A percentile compares a stretch with the other conserved stretches of the same genome.
These are phyloP conservation scores for Parnassius smintheus DNA, from an alignment of 2,888 invertebrate genomes.

Conservation along the genomic window DNA sequence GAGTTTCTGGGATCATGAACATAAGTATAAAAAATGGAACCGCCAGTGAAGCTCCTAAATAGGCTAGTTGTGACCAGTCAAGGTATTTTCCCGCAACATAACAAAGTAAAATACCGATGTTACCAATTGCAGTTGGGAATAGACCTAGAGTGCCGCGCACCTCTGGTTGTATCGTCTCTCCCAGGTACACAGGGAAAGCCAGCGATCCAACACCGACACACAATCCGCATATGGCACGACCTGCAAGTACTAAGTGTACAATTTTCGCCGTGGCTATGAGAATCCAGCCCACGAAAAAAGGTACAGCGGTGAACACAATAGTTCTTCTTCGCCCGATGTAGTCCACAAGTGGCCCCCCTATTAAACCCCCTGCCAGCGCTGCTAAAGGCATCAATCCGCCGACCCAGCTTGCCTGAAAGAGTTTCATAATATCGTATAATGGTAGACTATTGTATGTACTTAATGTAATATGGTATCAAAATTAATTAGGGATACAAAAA, in stretches of 20 bases:
- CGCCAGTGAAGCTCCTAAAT: slow-evolving; percentile 88
- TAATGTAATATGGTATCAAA: neutral
- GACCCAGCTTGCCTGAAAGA: slow-evolving; percentile 89
- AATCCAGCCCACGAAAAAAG: slow-evolving; percentile 92
- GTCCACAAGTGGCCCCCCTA: slow-evolving; percentile 93
- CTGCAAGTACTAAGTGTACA: slow-evolving; percentile 87
- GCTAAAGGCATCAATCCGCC: slow-evolving; percentile 94
- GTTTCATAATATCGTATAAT: neutral
- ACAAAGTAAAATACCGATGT: slow-evolving; percentile 89
- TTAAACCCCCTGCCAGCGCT: slow-evolving; percentile 91
- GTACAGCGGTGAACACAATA: slow-evolving; percentile 88
- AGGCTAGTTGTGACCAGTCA: slow-evolving; percentile 91
- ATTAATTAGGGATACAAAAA: too few species aligned
- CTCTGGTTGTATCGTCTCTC: slow-evolving; percentile 95
- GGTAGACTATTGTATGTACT: neutral
- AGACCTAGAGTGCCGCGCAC: slow-evolving; percentile 94
- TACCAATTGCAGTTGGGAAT: slow-evolving; percentile 93
- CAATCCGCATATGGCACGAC: slow-evolving; percentile 91
- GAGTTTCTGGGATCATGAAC: slow-evolving; percentile 95
- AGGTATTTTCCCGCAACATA: slow-evolving; percentile 90
- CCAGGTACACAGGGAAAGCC: slow-evolving; percentile 94
- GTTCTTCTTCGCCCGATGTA: slow-evolving; percentile 92
- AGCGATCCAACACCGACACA: slow-evolving; percentile 94
- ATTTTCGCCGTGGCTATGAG: slow-evolving; percentile 88
- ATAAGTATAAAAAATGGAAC: slow-evolving; percentile 90